These are phyloP conservation scores for Ceriagrion tenellum DNA, from an alignment of 2,888 invertebrate species.

Conservation along the genomic window DNA sequence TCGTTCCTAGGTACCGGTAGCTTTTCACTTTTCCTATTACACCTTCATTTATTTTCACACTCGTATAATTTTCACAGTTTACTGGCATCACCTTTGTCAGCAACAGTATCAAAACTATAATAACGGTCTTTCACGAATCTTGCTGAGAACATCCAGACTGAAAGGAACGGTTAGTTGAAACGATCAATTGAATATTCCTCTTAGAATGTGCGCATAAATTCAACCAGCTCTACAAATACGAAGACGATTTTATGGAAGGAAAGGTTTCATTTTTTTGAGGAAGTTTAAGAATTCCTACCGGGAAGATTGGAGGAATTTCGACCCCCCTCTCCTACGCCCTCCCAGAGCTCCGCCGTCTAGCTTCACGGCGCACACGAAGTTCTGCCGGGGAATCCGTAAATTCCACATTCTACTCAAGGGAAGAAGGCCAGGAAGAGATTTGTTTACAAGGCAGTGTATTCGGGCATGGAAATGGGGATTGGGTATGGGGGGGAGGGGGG, in stretches of 20 bases:
- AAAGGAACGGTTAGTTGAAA: not conserved
- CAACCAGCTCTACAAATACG: not conserved
- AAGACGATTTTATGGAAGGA: not conserved
- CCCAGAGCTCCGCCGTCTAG: not conserved
- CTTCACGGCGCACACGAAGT: not conserved
- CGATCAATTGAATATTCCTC: not conserved
- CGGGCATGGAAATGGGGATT: no score
- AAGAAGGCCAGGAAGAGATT: not conserved
- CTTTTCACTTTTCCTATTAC: no score
- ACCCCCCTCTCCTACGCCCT: not conserved
- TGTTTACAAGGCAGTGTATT: not conserved
- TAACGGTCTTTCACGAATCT: no score
- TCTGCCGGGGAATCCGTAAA: not conserved
- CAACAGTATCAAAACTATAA: no score
- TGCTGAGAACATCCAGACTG: no score
- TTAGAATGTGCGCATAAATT: not conserved
- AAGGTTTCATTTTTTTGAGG: not conserved
- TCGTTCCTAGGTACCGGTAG: no score
- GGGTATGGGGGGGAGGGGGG: not conserved
- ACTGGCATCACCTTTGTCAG: no score
- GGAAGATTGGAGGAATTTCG: no score
- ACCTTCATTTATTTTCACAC: no score
- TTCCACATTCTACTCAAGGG: not conserved
- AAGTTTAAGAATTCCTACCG: not conserved
- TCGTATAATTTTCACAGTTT: no score